Evolutionary conservation across 2,113 vertebrate species (phyloP).

Genomic region (Rhipidura dahli): DNA sequence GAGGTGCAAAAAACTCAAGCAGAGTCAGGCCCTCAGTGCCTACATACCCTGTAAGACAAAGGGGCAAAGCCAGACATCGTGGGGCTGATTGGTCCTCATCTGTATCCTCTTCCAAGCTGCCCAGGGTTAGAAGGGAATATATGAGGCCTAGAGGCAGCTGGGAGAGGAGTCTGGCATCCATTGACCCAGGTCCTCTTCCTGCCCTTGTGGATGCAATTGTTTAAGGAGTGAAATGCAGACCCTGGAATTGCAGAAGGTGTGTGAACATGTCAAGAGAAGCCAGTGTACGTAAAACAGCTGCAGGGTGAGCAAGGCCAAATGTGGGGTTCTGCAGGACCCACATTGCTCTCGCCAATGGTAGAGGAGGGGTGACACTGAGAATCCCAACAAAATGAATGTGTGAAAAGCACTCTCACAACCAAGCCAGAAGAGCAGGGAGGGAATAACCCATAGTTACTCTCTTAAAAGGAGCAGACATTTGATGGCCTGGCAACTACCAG

Average conservation of each 20-base stretch:
- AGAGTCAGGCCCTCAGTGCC: neutral
- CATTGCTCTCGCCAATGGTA: accelerated
- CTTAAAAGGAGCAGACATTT: neutral
- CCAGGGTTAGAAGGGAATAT: neutral
- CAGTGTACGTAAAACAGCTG: neutral
- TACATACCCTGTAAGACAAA: neutral
- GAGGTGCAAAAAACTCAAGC: neutral
- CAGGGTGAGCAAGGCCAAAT: neutral
- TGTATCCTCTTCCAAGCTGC: neutral
- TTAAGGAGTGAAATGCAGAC: neutral
- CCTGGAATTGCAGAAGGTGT: neutral
- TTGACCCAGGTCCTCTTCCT: neutral
- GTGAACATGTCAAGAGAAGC: neutral
- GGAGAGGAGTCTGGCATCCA: neutral
- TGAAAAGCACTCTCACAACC: neutral
- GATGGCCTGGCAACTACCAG: constrained; percentile 14
- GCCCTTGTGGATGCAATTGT: neutral
- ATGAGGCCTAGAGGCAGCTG: neutral
- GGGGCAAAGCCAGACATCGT: neutral
- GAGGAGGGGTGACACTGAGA: neutral
- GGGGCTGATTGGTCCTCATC: neutral
- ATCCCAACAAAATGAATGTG: neutral
- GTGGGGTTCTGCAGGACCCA: neutral
- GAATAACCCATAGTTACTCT: neutral
- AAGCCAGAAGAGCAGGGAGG: neutral